Percentiles rank a stretch among this genome's conserved stretches.
These are phyloP conservation scores for Vidua macroura DNA, from an alignment of 2,113 vertebrate species.

Conservation along the genomic window DNA sequence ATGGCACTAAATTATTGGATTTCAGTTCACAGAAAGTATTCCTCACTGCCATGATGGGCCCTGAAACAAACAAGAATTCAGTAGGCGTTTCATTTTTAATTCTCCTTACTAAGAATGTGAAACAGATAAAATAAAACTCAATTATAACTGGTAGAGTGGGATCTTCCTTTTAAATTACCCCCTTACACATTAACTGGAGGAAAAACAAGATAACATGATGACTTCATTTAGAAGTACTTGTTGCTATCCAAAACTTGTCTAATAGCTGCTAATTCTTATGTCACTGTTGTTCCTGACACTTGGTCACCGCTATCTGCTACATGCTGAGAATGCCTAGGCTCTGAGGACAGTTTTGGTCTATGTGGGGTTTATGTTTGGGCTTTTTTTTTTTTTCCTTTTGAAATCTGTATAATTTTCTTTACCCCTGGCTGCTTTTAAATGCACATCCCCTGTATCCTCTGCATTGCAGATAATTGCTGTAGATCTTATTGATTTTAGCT, in stretches of 20 bases:
- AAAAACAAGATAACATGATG: background rate
- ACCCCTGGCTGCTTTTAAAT: background rate
- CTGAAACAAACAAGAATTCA: background rate
- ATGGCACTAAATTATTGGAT: background rate
- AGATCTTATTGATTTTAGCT: constrained; percentile 19
- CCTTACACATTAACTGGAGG: background rate
- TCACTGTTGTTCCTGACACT: background rate
- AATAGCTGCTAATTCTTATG: background rate
- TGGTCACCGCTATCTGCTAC: background rate
- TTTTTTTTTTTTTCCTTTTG: background rate
- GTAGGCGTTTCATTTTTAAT: background rate
- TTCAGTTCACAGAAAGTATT: background rate
- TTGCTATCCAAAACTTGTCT: background rate
- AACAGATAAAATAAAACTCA: constrained; percentile 1
- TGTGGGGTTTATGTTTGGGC: background rate
- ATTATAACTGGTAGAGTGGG: background rate
- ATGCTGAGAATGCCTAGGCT: background rate
- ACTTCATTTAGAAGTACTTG: background rate
- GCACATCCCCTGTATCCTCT: background rate
- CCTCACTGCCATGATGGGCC: background rate
- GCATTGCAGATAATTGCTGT: constrained; percentile 28
- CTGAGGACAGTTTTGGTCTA: background rate
- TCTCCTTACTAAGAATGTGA: background rate
- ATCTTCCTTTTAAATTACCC: background rate
- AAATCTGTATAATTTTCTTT: background rate